These are phyloP conservation scores for Busseola fusca DNA, from an alignment of 2,888 invertebrate species.

Conservation along the genomic window DNA sequence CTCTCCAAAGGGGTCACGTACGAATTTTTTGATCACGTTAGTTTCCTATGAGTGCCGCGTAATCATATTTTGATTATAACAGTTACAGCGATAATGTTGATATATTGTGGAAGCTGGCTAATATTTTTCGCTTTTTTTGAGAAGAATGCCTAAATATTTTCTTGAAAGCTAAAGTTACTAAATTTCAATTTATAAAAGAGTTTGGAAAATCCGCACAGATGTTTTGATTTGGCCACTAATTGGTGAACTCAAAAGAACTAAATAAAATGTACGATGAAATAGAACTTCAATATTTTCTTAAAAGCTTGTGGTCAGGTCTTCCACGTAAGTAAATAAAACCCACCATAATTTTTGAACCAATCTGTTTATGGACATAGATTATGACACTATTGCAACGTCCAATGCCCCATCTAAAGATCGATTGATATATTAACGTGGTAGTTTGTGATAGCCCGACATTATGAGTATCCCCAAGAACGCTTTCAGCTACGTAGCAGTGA, in stretches of 20 bases:
- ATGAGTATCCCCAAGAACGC: neutral
- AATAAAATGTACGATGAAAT: too few species aligned
- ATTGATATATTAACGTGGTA: neutral
- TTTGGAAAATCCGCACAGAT: too few species aligned
- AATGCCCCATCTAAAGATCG: neutral
- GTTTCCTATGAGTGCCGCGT: slow-evolving; percentile 33
- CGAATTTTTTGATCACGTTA: slow-evolving; percentile 54
- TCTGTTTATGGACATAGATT: too few species aligned
- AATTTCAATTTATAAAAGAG: too few species aligned
- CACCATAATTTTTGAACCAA: too few species aligned
- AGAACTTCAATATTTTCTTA: neutral
- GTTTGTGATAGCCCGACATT: neutral
- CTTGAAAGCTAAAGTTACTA: neutral
- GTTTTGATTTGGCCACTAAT: too few species aligned
- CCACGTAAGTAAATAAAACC: neutral
- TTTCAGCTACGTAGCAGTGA: neutral
- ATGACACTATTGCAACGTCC: too few species aligned
- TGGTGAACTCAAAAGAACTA: too few species aligned
- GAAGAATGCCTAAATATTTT: neutral
- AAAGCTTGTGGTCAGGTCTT: neutral
- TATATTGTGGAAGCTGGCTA: neutral
- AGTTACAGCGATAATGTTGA: neutral
- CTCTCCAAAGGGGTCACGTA: slow-evolving; percentile 52
- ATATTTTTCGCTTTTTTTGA: neutral
- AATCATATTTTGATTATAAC: slow-evolving; percentile 39